These are phyloP conservation scores for Hylia prasina DNA, from an alignment of 2,113 vertebrate genomes.

Conservation along the genomic window DNA sequence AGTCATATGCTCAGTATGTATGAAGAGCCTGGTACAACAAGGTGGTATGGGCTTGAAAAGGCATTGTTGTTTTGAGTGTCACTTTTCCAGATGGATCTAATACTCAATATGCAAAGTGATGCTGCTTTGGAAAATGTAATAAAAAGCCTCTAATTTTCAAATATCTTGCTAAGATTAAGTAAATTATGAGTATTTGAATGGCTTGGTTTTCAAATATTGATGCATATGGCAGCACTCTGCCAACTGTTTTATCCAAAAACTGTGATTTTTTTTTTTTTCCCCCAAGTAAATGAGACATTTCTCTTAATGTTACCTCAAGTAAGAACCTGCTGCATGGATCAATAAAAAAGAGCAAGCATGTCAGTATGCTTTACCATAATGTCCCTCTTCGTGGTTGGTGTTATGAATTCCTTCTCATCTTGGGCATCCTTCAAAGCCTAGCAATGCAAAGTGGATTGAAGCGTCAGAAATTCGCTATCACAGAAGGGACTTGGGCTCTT, in stretches of 20 bases:
- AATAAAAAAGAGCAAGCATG: slow-evolving; percentile 18
- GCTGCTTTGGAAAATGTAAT: not conserved
- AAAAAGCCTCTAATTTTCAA: slow-evolving; percentile 21
- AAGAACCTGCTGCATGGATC: not conserved
- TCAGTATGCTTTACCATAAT: not conserved
- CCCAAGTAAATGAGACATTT: not conserved
- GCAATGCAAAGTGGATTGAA: not conserved
- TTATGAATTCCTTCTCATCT: not conserved
- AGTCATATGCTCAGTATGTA: not conserved
- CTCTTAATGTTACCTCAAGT: not conserved
- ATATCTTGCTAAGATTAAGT: slow-evolving; percentile 8
- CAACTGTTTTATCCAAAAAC: slow-evolving; percentile 21
- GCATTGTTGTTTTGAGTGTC: not conserved
- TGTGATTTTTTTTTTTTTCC: slow-evolving; percentile 1
- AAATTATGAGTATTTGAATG: not conserved
- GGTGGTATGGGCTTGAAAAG: not conserved
- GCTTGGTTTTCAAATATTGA: slow-evolving; percentile 22
- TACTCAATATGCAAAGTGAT: not conserved
- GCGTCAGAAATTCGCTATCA: not conserved
- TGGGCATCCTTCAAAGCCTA: not conserved
- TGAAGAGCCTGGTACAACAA: not conserved
- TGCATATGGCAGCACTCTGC: slow-evolving; percentile 41
- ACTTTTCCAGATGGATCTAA: slow-evolving; percentile 19
- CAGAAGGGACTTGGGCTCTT: not conserved
- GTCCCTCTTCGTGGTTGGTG: not conserved